phyloP scores from a whole-genome alignment of 2,113 vertebrate species.

The Penelope pileata region DNA sequence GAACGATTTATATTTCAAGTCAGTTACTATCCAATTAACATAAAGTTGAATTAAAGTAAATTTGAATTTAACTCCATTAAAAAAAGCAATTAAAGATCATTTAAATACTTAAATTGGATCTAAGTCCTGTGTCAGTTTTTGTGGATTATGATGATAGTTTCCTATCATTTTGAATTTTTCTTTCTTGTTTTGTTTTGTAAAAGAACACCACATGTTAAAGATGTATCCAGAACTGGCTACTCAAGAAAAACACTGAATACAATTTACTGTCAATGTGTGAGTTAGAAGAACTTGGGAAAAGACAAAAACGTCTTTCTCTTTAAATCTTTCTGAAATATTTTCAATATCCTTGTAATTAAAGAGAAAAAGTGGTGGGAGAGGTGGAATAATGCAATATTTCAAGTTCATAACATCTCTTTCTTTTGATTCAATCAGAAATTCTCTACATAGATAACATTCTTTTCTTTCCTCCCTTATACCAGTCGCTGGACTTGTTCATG shows the following conservation, averaged over 20 bases:
- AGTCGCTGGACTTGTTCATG: neutral
- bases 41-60: neutral
- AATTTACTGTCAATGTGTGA: neutral
- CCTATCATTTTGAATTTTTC: neutral
- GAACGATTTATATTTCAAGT: neutral
- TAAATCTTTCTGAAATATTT: neutral
- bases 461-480: neutral
- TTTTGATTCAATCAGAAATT: neutral
- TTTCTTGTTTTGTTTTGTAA: neutral
- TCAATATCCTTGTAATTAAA: neutral
- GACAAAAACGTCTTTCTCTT: neutral
- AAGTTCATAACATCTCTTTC: neutral
- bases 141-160: neutral
- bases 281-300: neutral
- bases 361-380: neutral
- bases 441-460: neutral
- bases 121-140: neutral
- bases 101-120: neutral
- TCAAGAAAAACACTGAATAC: neutral
- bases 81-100: neutral
- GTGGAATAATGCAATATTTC: neutral
- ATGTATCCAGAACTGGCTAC: neutral
- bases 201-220: neutral
- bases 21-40: neutral
- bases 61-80: neutral